These are phyloP conservation scores for Sebastes nivosus DNA, from an alignment of 2,797 vertebrate genomes.

Conservation along the genomic window DNA sequence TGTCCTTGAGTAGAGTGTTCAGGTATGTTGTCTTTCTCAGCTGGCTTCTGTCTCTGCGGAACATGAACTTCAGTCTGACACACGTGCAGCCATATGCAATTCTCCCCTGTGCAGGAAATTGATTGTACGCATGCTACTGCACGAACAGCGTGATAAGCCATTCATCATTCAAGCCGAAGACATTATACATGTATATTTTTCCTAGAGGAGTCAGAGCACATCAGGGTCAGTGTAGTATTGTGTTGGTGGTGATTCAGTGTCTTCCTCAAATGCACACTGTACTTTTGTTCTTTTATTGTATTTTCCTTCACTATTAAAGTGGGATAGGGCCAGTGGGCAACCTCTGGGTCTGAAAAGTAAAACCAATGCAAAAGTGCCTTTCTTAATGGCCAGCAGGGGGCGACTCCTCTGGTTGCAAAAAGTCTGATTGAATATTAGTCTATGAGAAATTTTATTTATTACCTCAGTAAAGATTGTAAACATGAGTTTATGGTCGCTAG, in stretches of 20 bases:
- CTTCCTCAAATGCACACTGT: background rate
- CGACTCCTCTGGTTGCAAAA: no score
- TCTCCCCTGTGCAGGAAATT: constrained; percentile 29
- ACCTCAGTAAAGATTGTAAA: no score
- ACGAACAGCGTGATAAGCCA: constrained; percentile 9
- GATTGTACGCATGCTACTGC: constrained; percentile 11
- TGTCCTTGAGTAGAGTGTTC: constrained; percentile 41
- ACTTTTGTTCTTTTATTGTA: background rate
- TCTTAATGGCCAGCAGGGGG: no score
- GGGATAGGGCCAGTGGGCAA: no score
- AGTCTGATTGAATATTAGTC: no score
- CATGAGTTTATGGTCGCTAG: no score
- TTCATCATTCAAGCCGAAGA: constrained; percentile 23
- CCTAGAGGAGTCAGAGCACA: background rate
- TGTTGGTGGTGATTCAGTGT: background rate
- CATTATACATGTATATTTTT: background rate
- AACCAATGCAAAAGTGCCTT: no score
- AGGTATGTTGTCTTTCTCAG: constrained; percentile 29
- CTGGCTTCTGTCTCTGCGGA: constrained; percentile 22
- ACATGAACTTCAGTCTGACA: constrained; percentile 14
- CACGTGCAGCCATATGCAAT: background rate
- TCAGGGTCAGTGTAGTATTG: background rate
- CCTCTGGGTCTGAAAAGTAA: no score
- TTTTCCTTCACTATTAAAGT: background rate
- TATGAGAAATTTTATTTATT: no score